These are phyloP conservation scores for Alethe castanea DNA, from an alignment of 2,113 vertebrate species.

Conservation along the genomic window DNA sequence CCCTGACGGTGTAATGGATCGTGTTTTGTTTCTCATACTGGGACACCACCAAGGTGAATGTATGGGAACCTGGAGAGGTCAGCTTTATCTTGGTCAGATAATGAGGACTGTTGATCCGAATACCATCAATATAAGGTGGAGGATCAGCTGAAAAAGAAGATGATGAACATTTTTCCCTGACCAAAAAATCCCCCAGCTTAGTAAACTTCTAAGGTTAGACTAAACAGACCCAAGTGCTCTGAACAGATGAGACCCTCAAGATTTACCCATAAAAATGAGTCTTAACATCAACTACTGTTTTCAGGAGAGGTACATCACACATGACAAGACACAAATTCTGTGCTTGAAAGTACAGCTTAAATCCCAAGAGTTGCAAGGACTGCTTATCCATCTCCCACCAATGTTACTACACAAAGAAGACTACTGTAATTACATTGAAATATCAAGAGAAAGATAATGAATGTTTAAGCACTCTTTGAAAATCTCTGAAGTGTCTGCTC, in stretches of 20 bases:
- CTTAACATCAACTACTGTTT: neutral
- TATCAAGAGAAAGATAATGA: neutral
- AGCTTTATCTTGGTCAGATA: slow-evolving; percentile 96
- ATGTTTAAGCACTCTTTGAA: neutral
- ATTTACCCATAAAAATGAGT: neutral
- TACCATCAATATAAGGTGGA: slow-evolving; percentile 93
- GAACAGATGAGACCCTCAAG: neutral
- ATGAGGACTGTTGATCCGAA: slow-evolving; percentile 98
- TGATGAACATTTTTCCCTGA: neutral
- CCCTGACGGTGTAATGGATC: slow-evolving; percentile 95
- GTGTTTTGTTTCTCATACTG: slow-evolving; percentile 99
- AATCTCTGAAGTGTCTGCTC: neutral
- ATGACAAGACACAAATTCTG: neutral
- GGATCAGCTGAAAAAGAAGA: slow-evolving; percentile 83
- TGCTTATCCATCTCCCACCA: neutral
- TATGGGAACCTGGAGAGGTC: slow-evolving; percentile 85
- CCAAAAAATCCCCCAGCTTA: neutral
- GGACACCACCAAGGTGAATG: slow-evolving; percentile 94
- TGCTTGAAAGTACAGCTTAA: neutral
- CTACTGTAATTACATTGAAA: neutral
- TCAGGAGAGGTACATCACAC: neutral
- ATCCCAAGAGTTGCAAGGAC: neutral
- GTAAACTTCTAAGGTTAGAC: neutral
- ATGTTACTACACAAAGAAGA: neutral
- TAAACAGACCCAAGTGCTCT: neutral